Evolutionary conservation across 2,888 invertebrate genomes (phyloP), one percentile per base, ranked within the genome.

Genomic region (Acholoe squamosa): DNA sequence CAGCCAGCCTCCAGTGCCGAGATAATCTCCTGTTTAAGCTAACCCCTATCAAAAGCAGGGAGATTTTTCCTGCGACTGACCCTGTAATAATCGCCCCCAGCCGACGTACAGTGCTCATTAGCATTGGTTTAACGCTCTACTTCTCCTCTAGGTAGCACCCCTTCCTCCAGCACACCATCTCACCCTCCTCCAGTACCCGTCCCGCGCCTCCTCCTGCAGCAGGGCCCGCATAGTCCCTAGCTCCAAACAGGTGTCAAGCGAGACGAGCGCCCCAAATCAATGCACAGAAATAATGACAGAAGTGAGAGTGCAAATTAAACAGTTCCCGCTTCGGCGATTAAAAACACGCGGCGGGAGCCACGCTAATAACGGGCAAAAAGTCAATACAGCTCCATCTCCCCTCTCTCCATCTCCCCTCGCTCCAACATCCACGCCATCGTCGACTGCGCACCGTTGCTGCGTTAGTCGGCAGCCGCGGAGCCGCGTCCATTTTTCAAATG

Each of bases 241-340:
- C n/a, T 16, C 76, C 76, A 76, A 76, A 76, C 76, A 76, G 84
- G 84, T 84, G 84, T 84, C 84, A 84, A 84, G 52, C 33, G 25
- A 19, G 52, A 43, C 33, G 51, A 34, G 25, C 84, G 51, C 84
- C 84, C 51, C 25, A n/a, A 84, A 52, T 84, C 84, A 84, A 84
- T 84, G 52, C n/a, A 3, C 1, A 25, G 84, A 33, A n/a, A 33
- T 84, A 84, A 84, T 84, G 84, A 84, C 43, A 84, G 84, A 84
- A 84, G 84, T 51, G 84, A 0, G 52, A 16, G 52, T 25, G 77
- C 84, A 43, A 43, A 84, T 84, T 84, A 84, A 84, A 84, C 84
- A 84, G 84, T 84, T n/a, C 22, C 77, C 22, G 52, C 51, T 34
- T n/a, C 31, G 84, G 84, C 52, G 84, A 84, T 84, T 84, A 84